Base-by-base conservation (phyloP, 2,113 vertebrate genomes). In the Serilophus lunatus region DNA sequence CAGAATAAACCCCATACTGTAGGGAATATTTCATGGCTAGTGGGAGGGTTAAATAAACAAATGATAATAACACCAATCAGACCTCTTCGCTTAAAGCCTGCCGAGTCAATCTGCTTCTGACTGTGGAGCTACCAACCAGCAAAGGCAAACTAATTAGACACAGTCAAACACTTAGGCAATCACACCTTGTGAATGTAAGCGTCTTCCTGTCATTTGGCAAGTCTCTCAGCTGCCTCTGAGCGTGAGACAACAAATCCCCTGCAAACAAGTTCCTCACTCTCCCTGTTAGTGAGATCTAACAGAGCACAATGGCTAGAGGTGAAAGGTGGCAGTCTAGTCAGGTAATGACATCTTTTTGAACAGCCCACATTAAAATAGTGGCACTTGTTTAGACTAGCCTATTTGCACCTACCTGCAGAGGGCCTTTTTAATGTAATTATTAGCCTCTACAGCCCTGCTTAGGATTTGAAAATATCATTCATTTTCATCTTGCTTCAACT, bases 121-220 rank as follows among this genome's bases (percentile, higher is more conserved):
- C 98, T 98, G 98, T 63, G 97, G 98, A 98, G 97, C 96, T 97
- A 97, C 97, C 97, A 98, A 94, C 97, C 98, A 98, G 98, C 98
- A 97, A 98, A 98, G 97, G 97, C 97, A 98, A 98, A 98, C 98
- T 98, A 98, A 98, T 98, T 98, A 98, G 98, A 98, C 97, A 97
- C 97, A 97, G 97, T 98, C 98, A 98, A 98, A 98, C 98, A 98
- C 97, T 98, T 98, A 98, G 98, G 98, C 98, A 98, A 98, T 99
- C 98, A 98, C 99, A 99, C 98, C 98, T 99, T 98, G 98, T 96
- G 98, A 98, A 98, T 98, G 95, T 98, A 98, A 98, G 98, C 97
- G 97, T 98, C 98, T 98, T 99, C 98, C 98, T 99, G 98, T 99
- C 98, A 99, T 98, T 98, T 98, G 98, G 97, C 98, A 98, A 98